Evolutionary conservation across 2,888 invertebrate species (phyloP), one percentile per base, ranked within the genome.

Genomic region (Phanerotoma sp.): DNA sequence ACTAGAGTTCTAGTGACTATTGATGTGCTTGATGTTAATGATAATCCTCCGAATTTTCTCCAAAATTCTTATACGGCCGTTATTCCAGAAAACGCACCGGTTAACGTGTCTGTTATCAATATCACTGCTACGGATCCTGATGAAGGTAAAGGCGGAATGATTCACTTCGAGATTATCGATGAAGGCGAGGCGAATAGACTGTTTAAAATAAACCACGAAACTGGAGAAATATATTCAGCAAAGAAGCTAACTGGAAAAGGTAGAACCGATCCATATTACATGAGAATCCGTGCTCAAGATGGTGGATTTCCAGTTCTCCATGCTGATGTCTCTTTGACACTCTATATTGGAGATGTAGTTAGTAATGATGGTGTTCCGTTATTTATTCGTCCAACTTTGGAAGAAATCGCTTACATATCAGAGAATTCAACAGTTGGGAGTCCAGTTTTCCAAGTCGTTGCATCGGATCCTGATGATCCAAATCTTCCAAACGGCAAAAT

Each of bases 321-420:
- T 40, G 81, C 85, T 0, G 87, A 86, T 58, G 83, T 85, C 0
- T 80, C 82, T 5, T 75, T 91, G 0, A 80, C 82, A 1, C 70
- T 91, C 3, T 87, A 86, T 62, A 86, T 92, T 33, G 89, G 90
- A 0, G 91, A 91, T 65, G 88, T 91, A 0, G 88, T 89, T 46
- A 85, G 86, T 54, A 91, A 91, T 66, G 91, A 91, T 71, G 91
- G 91, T 1, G 87, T 90, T 1, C 91, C 91, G 0, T 80, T 84
- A 20, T 89, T 91, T 66, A 83, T 89, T 13, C 80, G 86, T 50
- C 90, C 91, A 0, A 83, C 84, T 6, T 75, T 83, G 4, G 87
- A 87, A 35, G 88, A 91, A 73, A 77, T 82, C n/a, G 84, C 89
- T 0, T 82, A 81, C 64, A 79, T 89, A 5, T 83, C 85, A 15